Conservation (phyloP, 1,140 invertebrate genomes). For the Drosophila truncata region DNA sequence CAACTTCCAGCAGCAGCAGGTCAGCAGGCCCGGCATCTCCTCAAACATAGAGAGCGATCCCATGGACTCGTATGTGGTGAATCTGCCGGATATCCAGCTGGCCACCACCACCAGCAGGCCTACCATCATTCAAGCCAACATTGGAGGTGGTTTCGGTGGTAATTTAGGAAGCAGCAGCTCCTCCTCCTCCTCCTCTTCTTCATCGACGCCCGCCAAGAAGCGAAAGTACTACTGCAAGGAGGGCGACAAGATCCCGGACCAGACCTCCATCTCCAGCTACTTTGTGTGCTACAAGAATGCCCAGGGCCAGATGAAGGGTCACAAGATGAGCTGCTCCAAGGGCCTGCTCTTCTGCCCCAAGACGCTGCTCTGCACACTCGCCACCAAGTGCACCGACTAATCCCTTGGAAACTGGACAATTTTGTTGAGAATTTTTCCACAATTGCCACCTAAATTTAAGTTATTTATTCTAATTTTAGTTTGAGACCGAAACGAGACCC, state of each 20-base stretch:
- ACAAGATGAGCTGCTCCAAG: conserved; percentile 83
- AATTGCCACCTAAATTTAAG: conserved; percentile 63
- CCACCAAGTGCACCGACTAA: conserved; percentile 71
- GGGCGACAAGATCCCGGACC: conserved; percentile 82
- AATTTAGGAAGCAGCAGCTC: conserved; percentile 2
- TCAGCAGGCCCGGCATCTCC: background rate
- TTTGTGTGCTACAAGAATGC: conserved; percentile 84
- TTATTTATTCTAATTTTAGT: conserved; percentile 76
- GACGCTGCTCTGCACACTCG: conserved; percentile 75
- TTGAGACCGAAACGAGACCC: conserved; percentile 23
- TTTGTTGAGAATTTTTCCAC: conserved; percentile 51
- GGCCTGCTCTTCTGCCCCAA: conserved; percentile 77
- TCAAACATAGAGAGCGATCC: conserved; percentile 63
- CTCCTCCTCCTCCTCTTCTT: background rate
- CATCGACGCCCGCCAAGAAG: conserved; percentile 53
- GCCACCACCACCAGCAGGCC: conserved; percentile 50
- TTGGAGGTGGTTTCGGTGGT: conserved; percentile 6
- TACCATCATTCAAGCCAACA: conserved; percentile 24
- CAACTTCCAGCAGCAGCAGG: conserved; percentile 9
- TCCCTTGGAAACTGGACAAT: background rate
- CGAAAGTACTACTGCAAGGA: conserved; percentile 83
- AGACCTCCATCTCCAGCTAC: conserved; percentile 79
- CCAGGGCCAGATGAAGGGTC: conserved; percentile 78
- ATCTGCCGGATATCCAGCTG: conserved; percentile 35
- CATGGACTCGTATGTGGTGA: conserved; percentile 63